Evolutionary conservation across 2,113 vertebrate genomes (phyloP), one percentile per base, ranked within the genome.

Genomic region (Maccullochella peelii): DNA sequence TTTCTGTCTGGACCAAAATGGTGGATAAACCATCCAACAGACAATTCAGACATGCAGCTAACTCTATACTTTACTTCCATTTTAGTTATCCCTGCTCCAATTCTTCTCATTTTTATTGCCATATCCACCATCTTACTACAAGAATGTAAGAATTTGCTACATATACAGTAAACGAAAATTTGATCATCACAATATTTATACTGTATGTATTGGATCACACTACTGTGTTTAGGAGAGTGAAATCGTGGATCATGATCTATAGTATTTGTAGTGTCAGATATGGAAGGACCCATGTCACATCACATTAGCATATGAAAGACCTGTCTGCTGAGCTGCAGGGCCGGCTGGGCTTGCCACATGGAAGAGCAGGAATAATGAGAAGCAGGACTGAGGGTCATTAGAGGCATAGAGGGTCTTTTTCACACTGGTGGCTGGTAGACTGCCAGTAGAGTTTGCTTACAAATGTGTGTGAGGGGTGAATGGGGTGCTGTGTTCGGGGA

Each of bases 281-380:
- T 58, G 21, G 25, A 50, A 21, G 9, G 33, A 65, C 14, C 18
- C n/a, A 38, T 47, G 38, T 67, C 65, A 81, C 16, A 44, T 23
- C 2, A 8, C 18, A 62, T 59, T 30, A 59, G 50, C 72, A 75
- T 87, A n/a, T 36, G 68, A 69, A 42, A 27, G 68, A 80, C 73
- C 73, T 71, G 73, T 68, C 54, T 73, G 75, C 66, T 73, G 49
- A 86, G 80, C 77, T 71, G 65, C 65, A 52, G 61, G 14, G 40
- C 38, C 52, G 8, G 42, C 42, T 42, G 1, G 25, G 62, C 20
- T 77, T 84, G 62, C 78, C 77, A 84, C 84, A 77, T 80, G 78
- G 75, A 82, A 69, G 65, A 83, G 82, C 79, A 88, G 59, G 62
- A 80, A 90, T 84, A 82, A 90, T 86, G 58, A 84, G 71, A 62